phyloP scores from a whole-genome alignment of 1,140 invertebrate species.

The Stegodyphus mimosarum region DNA sequence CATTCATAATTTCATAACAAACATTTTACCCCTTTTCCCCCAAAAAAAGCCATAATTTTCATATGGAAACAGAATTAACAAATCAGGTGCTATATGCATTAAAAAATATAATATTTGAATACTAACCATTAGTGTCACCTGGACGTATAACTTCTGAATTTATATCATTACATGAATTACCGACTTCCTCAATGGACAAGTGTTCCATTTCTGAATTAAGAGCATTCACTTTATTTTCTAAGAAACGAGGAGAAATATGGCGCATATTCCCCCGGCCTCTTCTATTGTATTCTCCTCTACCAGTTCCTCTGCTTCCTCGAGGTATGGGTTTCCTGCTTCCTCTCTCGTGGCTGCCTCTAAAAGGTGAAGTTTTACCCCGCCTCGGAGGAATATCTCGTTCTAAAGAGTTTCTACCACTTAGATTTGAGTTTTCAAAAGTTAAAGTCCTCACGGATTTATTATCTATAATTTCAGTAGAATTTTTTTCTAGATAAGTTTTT shows the following conservation, averaged over 20 bases:
- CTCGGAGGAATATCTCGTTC: conserved; percentile 16
- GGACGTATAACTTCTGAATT: conserved; percentile 1
- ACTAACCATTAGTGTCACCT: conserved; percentile 33
- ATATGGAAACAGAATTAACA: too few species aligned
- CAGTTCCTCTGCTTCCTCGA: conserved; percentile 49
- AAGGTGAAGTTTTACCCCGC: conserved; percentile 17
- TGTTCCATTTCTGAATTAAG: conserved; percentile 37
- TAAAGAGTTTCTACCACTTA: conserved; percentile 12
- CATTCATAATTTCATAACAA: too few species aligned
- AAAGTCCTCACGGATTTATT: conserved; percentile 45
- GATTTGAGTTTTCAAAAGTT: conserved; percentile 62
- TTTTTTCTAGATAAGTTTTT: conserved; percentile 16
- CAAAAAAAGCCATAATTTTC: too few species aligned
- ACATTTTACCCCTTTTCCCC: too few species aligned
- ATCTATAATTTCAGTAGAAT: conserved; percentile 3
- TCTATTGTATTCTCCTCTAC: conserved; percentile 12
- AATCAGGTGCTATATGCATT: too few species aligned
- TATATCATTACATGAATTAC: background rate
- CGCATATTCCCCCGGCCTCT: conserved; percentile 12
- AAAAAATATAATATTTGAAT: background rate
- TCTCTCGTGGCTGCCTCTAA: conserved; percentile 11
- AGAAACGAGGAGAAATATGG: conserved; percentile 37
- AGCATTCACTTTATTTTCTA: conserved; percentile 41
- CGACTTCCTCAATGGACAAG: conserved; percentile 3
- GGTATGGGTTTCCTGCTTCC: conserved; percentile 43